Evolutionary conservation across 2,113 vertebrate species (phyloP).

Genomic region (Trogon melanurus): DNA sequence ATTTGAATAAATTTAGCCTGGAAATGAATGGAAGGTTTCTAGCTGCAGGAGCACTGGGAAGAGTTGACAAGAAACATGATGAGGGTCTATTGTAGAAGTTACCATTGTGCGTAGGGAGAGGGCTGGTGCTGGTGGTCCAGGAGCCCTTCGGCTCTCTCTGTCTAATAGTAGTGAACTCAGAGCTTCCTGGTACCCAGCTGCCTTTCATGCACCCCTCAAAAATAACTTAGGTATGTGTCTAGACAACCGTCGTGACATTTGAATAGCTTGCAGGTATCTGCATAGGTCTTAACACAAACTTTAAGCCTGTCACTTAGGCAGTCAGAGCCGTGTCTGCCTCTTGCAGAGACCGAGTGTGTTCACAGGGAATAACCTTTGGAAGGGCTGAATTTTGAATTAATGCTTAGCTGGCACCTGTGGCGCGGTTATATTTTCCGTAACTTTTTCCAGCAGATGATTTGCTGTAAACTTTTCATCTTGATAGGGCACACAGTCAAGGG

Average conservation of each 20-base stretch:
- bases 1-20: not conserved
- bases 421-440: not conserved
- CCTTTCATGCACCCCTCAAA: not conserved
- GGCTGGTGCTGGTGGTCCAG: not conserved
- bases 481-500: not conserved
- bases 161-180: not conserved
- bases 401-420: not conserved
- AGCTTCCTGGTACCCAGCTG: not conserved
- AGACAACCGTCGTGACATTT: rapidly evolving
- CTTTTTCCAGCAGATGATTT: not conserved
- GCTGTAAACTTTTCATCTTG: not conserved
- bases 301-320: not conserved
- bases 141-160: not conserved
- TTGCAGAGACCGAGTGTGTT: not conserved
- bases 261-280: not conserved
- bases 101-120: rapidly evolving
- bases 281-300: not conserved
- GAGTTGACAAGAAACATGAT: not conserved
- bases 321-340: not conserved
- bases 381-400: not conserved
- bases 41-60: not conserved
- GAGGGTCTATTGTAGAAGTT: not conserved
- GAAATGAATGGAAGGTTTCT: not conserved
- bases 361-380: not conserved
- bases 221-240: not conserved